Conservation (phyloP, 2,113 vertebrate genomes). For the Chlorocebus sabaeus region DNA sequence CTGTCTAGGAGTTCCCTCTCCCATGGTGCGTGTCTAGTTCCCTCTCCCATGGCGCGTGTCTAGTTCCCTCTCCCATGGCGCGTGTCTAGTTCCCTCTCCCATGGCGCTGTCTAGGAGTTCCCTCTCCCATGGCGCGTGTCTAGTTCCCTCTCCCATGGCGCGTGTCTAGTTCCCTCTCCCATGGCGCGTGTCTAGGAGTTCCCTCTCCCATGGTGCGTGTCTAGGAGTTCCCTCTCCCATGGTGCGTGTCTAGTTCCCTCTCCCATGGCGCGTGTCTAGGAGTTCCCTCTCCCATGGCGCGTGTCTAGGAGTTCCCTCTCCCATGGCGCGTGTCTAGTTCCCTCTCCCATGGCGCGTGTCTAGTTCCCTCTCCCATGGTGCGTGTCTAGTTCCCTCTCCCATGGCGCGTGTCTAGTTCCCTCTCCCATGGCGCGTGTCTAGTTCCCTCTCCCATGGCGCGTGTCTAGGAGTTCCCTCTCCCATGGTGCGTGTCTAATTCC, state of each 20-base stretch:
- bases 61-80: accelerated
- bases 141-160: accelerated
- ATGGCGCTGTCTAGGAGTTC: too few species aligned
- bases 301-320: too few species aligned
- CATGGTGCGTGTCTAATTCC: accelerated
- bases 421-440: accelerated
- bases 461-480: too few species aligned
- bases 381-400: too few species aligned
- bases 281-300: too few species aligned
- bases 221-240: too few species aligned
- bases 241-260: accelerated
- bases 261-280: accelerated
- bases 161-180: too few species aligned
- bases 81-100: too few species aligned
- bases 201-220: accelerated
- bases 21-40: accelerated
- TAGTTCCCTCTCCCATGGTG: accelerated
- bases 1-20: too few species aligned
- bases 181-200: accelerated
- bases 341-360: accelerated
- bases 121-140: accelerated
- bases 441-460: too few species aligned
- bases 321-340: accelerated
- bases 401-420: accelerated
- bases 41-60: accelerated